Base-by-base conservation (phyloP, 30 jellyfish, hydroid and myxozoan species). In the Pseudorhiza aurosa region DNA sequence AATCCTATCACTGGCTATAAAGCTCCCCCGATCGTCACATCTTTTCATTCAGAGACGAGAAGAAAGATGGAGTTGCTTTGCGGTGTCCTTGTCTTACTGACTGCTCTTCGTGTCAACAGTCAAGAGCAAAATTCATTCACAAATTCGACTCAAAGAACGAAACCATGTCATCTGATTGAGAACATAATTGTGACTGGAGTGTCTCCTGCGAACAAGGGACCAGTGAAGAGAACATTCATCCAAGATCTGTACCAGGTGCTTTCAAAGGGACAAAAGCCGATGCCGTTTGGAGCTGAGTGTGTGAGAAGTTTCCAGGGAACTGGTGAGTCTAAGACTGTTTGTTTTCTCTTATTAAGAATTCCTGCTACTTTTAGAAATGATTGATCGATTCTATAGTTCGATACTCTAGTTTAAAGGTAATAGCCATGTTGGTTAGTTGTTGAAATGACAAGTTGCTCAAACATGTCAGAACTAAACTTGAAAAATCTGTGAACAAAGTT, bases 281-380 rank as follows among this genome's bases (percentile, higher is more conserved):
- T 83, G 25, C 95, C 95, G 3, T 71, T 31, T 58, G 87, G 95
- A 21, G 95, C 95, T 1, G 75, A 83, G 47, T 83, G 58, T 33
- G 95, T 69, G 27, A 55, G 95, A 58, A 83, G 95, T 59, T 83
- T 83, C 35, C 27, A 87, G 0, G 65, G 70, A 42, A 55, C 37
- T 55, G 87, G 95, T 83, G 70, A 53, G 60, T 12, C 5, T 12
- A 46, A 46, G 8, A 8, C 8, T 5, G 8, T 5, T 40, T 14
- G 51, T 14, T 5, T 14, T 40, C 8, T 14, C 14, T 5, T 40
- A n/a, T n/a, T n/a, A n/a, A n/a, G n/a, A n/a, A n/a, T n/a, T n/a
- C n/a, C n/a, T n/a, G n/a, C n/a, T n/a, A n/a, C n/a, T n/a, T n/a
- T n/a, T n/a, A n/a, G n/a, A n/a, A n/a, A n/a, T n/a, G n/a, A n/a